Base-by-base conservation (phyloP, 2,797 vertebrate species). In the Gambusia yucatana region DNA sequence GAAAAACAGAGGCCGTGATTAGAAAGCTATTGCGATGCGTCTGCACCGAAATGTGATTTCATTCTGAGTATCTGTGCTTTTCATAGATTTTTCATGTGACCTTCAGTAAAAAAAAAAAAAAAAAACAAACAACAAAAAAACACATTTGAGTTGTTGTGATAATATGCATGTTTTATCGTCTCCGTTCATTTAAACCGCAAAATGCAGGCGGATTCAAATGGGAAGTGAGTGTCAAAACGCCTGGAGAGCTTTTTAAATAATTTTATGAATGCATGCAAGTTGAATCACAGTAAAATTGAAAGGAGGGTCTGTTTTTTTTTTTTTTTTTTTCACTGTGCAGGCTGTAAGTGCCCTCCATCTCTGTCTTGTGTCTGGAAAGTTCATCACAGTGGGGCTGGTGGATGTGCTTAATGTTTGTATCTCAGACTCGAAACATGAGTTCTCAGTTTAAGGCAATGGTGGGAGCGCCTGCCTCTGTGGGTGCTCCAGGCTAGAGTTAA, bases 271-370 rank as follows among this genome's bases (percentile, higher is more conserved):
- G 85, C 88, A 86, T 79, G 82, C 7, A 63, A 87, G 92, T 88
- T 85, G 82, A 94, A 90, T 88, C 82, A 81, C 80, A 78, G 85
- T 89, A 88, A 93, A 41, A 91, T 88, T 83, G 83, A 88, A 82
- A 88, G 78, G 76, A 79, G 74, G 67, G 39, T 83, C 43, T 89
- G 46, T 81, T 82, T 86, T 50, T 48, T 22, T 48, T 50, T 3
- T 50, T 48, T 6, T 48, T 48, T 17, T 80, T 73, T 73, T 14
- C 28, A 76, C 77, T 81, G 72, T 71, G 20, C 3, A 50, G 81
- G 82, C 84, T 75, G 73, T 90, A 86, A 91, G 88, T 90, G 82
- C 86, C 86, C 84, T 81, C 77, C 43, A 0, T 87, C 77, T 85
- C 82, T 79, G 75, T 82, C 81, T 65, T 81, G 71, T 80, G 36